Evolutionary conservation across 2,113 vertebrate genomes (phyloP), one percentile per base, ranked within the genome.

Genomic region (Pituophis catenifer): DNA sequence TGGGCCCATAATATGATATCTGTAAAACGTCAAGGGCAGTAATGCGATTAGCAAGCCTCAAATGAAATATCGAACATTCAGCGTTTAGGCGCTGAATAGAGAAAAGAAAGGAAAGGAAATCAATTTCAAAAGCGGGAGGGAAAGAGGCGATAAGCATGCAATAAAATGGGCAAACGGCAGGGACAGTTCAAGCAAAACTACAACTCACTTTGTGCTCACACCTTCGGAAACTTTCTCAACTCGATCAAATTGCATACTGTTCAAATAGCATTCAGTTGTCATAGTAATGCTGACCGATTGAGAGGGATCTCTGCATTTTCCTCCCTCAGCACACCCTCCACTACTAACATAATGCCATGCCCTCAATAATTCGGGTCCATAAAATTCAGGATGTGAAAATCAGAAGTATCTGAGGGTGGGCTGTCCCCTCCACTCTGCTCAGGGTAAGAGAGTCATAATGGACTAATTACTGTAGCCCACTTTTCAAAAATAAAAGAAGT

Each of bases 31-130:
- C 98, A 98, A 98, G 98, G 97, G 97, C 98, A 97, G 98, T 98
- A 98, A 98, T 98, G 97, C 97, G 98, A 98, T 99, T 98, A 98
- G 97, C 97, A 97, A 93, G 97, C 97, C 97, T 98, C 98, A 98
- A 98, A 98, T 98, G 97, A 98, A 98, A 98, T 98, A 98, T 98
- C 97, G 98, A 98, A 98, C 98, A 98, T 98, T 98, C 97, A 98
- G 97, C 97, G 97, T 98, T 98, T 98, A 98, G 98, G 98, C 97
- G 96, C 97, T 98, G 98, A 98, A 98, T 98, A 98, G 97, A 96
- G 97, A 95, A 97, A 97, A 98, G 98, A 98, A 97, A 98, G 98
- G 97, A 98, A 98, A 98, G 98, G 98, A 98, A 98, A 98, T 98
- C 98, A 98, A 98, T 98, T 98, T 98, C 98, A 98, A 98, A 98